These are phyloP conservation scores for Lagorchestes hirsutus DNA, from an alignment of 2,797 vertebrate genomes.

Conservation along the genomic window DNA sequence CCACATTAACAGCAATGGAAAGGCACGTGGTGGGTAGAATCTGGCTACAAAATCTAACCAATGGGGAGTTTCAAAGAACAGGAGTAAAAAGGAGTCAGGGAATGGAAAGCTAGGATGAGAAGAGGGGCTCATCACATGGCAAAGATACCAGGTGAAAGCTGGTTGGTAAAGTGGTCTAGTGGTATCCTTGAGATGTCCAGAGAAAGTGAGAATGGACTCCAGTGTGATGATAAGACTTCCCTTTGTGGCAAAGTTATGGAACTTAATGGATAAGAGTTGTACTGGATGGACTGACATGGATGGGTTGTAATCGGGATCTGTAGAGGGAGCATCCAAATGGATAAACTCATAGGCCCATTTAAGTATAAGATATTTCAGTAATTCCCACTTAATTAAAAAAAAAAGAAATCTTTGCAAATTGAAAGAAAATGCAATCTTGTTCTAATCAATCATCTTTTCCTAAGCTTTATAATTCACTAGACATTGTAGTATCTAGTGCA, in stretches of 20 bases:
- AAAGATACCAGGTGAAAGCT: not conserved
- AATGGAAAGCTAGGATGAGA: not conserved
- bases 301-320: not conserved
- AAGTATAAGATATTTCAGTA: not conserved
- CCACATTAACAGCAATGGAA: not conserved
- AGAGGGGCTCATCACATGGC: not conserved
- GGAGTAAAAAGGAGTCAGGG: not conserved
- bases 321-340: not conserved
- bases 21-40: not conserved
- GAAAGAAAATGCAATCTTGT: not conserved
- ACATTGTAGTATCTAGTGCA: not conserved
- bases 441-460: not conserved
- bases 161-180: not conserved
- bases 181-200: not conserved
- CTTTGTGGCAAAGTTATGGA: not conserved
- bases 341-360: not conserved
- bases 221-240: not conserved
- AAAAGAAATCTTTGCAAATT: not conserved
- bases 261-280: not conserved
- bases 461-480: not conserved
- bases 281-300: not conserved
- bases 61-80: not conserved
- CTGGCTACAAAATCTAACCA: no score
- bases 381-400: not conserved
- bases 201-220: not conserved